Conservation (phyloP, 2,888 invertebrate genomes). For the Apodemia zela region DNA sequence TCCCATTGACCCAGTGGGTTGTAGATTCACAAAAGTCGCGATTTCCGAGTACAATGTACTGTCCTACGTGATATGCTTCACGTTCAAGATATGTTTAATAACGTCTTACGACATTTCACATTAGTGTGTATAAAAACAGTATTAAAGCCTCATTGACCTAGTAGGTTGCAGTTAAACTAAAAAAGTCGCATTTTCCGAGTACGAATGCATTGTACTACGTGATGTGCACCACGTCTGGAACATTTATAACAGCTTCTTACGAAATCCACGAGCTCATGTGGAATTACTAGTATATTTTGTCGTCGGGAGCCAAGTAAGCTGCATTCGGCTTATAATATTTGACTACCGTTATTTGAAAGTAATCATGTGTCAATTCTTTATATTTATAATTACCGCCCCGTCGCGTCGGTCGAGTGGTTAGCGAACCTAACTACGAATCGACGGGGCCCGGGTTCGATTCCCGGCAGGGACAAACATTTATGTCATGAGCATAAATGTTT, state of each 20-base stretch:
- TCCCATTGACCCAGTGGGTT: neutral
- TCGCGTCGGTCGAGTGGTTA: too few relatives aligned
- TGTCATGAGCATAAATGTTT: too few relatives aligned
- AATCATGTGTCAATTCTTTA: too few relatives aligned
- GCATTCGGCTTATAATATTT: neutral
- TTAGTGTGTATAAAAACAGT: neutral
- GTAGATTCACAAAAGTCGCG: neutral
- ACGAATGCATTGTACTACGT: slow-evolving; percentile 4
- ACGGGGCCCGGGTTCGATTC: too few relatives aligned
- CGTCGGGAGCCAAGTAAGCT: neutral
- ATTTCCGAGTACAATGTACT: neutral
- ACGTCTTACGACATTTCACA: neutral
- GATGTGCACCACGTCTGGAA: slow-evolving; percentile 6
- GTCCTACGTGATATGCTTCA: neutral
- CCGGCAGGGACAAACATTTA: too few relatives aligned
- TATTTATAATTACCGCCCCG: too few relatives aligned
- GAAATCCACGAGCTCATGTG: neutral
- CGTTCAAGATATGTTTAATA: neutral
- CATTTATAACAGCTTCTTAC: slow-evolving; percentile 1
- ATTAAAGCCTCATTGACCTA: slow-evolving; percentile 11
- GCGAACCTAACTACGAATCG: too few relatives aligned
- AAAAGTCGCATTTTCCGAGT: slow-evolving; percentile 4
- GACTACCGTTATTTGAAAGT: too few relatives aligned
- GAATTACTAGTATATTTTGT: neutral
- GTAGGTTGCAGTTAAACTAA: slow-evolving; percentile 1